A percentile compares a stretch with the other conserved stretches of the same genome.
These are phyloP conservation scores for Bimastos eiseni DNA, from an alignment of 2,888 invertebrate genomes.

Conservation along the genomic window DNA sequence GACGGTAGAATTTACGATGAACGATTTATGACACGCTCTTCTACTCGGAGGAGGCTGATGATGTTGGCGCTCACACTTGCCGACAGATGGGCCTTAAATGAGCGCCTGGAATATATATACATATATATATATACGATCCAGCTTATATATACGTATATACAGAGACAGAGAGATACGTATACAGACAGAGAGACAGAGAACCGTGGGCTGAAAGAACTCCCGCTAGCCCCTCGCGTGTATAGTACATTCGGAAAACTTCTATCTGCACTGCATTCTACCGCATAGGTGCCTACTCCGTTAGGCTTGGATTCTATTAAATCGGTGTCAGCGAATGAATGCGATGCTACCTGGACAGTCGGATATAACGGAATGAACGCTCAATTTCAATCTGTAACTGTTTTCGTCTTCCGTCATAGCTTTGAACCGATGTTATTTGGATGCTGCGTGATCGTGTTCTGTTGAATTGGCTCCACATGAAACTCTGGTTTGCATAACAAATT, in stretches of 20 bases:
- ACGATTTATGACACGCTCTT: not conserved
- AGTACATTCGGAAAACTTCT: not conserved
- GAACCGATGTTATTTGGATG: not conserved
- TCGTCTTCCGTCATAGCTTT: not conserved
- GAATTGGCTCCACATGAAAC: not conserved
- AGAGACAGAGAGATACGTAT: not conserved
- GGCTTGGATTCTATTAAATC: too few relatives aligned
- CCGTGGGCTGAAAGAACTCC: not conserved
- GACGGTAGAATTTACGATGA: not conserved
- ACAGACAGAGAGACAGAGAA: not conserved
- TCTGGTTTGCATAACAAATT: not conserved
- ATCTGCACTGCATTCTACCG: not conserved
- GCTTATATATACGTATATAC: not conserved
- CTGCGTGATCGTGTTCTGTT: not conserved
- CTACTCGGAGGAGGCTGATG: not conserved
- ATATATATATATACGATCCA: not conserved
- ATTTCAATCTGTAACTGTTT: too few relatives aligned
- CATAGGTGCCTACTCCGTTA: not conserved
- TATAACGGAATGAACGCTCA: not conserved
- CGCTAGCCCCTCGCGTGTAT: not conserved
- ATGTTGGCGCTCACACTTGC: not conserved
- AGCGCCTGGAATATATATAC: not conserved
- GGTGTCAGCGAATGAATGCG: too few relatives aligned
- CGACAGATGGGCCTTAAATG: not conserved
- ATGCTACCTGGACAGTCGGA: not conserved